These are phyloP conservation scores for Cepaea nemoralis DNA, from an alignment of 1,140 invertebrate genomes.

Conservation along the genomic window DNA sequence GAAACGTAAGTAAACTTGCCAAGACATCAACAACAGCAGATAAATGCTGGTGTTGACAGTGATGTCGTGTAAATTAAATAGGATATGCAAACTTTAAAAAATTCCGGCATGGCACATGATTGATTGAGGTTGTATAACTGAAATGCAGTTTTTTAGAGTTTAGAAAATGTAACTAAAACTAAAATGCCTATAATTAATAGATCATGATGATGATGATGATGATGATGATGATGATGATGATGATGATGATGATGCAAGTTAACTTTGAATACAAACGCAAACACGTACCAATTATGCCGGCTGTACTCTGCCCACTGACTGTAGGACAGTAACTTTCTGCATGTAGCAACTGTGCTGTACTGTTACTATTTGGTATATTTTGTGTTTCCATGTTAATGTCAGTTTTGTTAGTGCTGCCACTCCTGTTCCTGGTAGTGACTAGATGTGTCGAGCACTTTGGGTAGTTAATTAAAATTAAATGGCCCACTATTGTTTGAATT, in stretches of 20 bases:
- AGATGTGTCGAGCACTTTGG: neutral
- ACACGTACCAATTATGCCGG: conserved; percentile 37
- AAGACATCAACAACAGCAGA: too few relatives aligned
- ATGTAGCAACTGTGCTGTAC: neutral
- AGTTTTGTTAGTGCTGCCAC: neutral
- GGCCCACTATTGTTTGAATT: neutral
- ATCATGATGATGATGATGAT: neutral
- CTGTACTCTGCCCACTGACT: conserved; percentile 33
- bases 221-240: neutral
- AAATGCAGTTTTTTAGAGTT: neutral
- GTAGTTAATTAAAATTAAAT: neutral
- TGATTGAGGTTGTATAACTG: too few relatives aligned
- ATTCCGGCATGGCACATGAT: too few relatives aligned
- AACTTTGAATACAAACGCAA: neutral
- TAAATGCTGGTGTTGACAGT: too few relatives aligned
- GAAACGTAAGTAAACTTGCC: too few relatives aligned
- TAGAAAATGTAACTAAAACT: neutral
- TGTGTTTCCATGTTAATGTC: too few relatives aligned
- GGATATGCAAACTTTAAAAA: too few relatives aligned
- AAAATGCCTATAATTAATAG: neutral
- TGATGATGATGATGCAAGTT: neutral
- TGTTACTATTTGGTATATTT: neutral
- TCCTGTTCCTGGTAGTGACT: neutral
- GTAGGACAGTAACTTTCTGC: conserved; percentile 9
- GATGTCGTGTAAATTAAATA: too few relatives aligned